Evolutionary conservation across 2,797 vertebrate genomes (phyloP).

Genomic region (Acanthiza pusilla): DNA sequence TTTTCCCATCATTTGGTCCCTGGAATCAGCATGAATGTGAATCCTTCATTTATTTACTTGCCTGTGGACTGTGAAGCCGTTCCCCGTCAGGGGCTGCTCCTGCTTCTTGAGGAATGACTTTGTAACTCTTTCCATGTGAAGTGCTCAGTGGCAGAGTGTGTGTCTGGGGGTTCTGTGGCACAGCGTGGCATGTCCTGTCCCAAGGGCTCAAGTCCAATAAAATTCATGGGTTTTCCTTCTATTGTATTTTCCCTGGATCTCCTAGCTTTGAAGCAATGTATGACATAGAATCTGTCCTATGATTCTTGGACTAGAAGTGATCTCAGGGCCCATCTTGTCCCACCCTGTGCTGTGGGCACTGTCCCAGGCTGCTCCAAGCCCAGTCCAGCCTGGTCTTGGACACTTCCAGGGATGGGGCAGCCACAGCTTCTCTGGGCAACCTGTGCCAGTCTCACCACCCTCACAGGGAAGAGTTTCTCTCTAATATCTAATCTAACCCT

Average conservation of each 20-base stretch:
- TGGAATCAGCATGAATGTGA: accelerated
- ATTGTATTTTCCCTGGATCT: neutral
- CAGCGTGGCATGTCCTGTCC: accelerated
- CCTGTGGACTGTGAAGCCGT: accelerated
- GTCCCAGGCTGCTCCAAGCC: neutral
- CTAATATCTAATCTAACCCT: neutral
- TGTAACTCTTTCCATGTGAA: neutral
- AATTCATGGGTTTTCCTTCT: neutral
- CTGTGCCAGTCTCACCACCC: neutral
- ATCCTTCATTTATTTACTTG: neutral
- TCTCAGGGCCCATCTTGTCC: neutral
- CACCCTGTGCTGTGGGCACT: neutral
- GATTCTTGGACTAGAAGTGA: neutral
- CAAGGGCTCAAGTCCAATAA: neutral
- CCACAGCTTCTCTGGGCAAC: neutral
- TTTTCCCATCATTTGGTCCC: neutral
- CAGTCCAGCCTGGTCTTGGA: accelerated
- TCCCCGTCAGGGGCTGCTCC: neutral
- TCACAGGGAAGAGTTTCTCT: neutral
- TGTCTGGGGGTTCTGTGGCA: neutral
- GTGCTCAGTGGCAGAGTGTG: accelerated
- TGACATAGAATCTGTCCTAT: neutral
- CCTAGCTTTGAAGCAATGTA: neutral
- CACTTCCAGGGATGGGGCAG: neutral
- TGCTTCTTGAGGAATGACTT: neutral